Conservation (phyloP, 2,888 invertebrate species). For the Agriopis marginaria region DNA sequence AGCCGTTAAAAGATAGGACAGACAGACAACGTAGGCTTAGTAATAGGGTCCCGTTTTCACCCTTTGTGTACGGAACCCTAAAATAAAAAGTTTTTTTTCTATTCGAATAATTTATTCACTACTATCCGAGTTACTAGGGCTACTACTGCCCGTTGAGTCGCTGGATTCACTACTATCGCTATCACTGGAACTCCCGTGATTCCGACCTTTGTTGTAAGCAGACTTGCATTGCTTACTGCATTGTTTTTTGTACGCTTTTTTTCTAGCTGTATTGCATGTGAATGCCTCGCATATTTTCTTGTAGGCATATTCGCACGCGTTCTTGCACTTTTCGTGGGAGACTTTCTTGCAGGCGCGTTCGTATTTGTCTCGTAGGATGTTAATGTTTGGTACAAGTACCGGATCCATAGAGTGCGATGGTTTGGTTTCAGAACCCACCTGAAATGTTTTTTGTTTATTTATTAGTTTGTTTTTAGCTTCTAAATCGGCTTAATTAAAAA, state of each 20-base stretch:
- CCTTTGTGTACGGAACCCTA: too few species aligned
- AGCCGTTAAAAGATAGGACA: too few species aligned
- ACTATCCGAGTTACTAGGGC: neutral
- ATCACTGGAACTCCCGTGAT: neutral
- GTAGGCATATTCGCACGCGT: slow-evolving; percentile 53
- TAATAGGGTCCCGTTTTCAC: too few species aligned
- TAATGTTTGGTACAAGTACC: slow-evolving; percentile 19
- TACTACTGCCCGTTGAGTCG: slow-evolving; percentile 23
- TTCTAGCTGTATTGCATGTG: slow-evolving; percentile 46
- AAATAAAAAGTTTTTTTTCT: neutral
- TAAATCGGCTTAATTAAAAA: too few species aligned
- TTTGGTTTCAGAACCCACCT: neutral
- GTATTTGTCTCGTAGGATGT: slow-evolving; percentile 58
- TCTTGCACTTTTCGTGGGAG: slow-evolving; percentile 54
- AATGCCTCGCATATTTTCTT: slow-evolving; percentile 46
- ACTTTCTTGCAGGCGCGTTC: slow-evolving; percentile 57
- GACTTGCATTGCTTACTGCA: slow-evolving; percentile 56
- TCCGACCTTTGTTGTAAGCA: slow-evolving; percentile 34
- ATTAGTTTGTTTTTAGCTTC: too few species aligned
- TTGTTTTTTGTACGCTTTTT: slow-evolving; percentile 47
- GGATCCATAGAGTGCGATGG: neutral
- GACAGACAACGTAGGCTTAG: too few species aligned
- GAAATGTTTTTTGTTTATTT: neutral
- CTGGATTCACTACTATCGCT: slow-evolving; percentile 7
- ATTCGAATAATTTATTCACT: neutral